phyloP scores from a whole-genome alignment of 2,888 invertebrate species.

The Incurvaria masculella region DNA sequence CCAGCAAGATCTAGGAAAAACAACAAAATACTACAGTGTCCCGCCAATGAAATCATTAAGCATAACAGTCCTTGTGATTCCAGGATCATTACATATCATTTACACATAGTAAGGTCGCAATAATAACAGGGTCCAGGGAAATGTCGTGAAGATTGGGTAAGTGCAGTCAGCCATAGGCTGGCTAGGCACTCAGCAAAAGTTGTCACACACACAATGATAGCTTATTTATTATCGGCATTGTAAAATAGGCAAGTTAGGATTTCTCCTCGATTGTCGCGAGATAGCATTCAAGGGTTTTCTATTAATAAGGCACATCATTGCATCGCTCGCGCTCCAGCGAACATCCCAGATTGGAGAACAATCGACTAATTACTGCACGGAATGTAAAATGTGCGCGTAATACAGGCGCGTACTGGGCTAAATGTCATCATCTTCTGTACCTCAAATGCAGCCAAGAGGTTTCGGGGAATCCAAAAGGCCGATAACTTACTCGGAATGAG shows the following conservation, averaged over 20 bases:
- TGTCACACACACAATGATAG: too few species aligned
- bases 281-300: too few species aligned
- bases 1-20: constrained; percentile 62
- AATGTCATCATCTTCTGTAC: not conserved
- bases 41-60: not conserved
- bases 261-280: not conserved
- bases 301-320: too few species aligned
- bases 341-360: not conserved
- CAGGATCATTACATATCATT: not conserved
- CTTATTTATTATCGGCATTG: not conserved
- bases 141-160: too few species aligned
- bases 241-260: not conserved
- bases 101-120: too few species aligned
- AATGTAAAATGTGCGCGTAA: not conserved
- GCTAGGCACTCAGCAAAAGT: too few species aligned
- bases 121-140: too few species aligned
- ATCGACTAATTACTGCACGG: not conserved
- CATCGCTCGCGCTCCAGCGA: constrained; percentile 5
- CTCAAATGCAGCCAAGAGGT: constrained; percentile 3
- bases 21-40: not conserved
- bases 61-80: constrained; percentile 1
- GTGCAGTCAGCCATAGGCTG: too few species aligned
- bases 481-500: not conserved
- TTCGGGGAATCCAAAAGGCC: not conserved
- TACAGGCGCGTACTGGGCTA: not conserved